phyloP scores from a whole-genome alignment of 2,888 invertebrate species.

The Leptarthrus brevirostris region DNA sequence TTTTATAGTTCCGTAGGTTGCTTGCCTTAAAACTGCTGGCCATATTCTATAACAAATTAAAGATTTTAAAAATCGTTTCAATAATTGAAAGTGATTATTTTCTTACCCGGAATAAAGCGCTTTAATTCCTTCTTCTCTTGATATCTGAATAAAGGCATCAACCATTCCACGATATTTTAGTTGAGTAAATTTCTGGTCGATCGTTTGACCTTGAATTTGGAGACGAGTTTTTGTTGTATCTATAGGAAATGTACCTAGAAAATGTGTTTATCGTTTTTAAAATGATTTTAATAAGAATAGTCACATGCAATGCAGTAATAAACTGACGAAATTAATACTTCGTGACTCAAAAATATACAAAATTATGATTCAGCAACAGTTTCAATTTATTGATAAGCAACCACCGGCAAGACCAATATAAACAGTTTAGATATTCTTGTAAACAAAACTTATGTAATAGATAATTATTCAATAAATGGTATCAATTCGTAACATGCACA shows the following conservation, averaged over 20 bases:
- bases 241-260: slow-evolving; percentile 92
- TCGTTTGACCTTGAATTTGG: slow-evolving; percentile 92
- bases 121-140: slow-evolving; percentile 84
- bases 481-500: neutral
- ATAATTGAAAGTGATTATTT: neutral
- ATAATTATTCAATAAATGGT: neutral
- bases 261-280: slow-evolving; percentile 48
- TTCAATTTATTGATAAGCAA: neutral
- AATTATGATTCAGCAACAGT: too few species aligned
- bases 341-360: too few species aligned
- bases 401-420: neutral
- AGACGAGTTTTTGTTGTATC: slow-evolving; percentile 95
- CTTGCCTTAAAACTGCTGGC: slow-evolving; percentile 92
- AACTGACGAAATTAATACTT: too few species aligned
- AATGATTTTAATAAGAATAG: neutral
- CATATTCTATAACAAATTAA: slow-evolving; percentile 76
- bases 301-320: too few species aligned
- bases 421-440: neutral
- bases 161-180: slow-evolving; percentile 90
- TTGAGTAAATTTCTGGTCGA: slow-evolving; percentile 79
- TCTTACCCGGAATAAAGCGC: slow-evolving; percentile 88
- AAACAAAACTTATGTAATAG: neutral
- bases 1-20: slow-evolving; percentile 96
- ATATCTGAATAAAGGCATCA: slow-evolving; percentile 89
- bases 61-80: too few species aligned